Evolutionary conservation across 1,140 invertebrate genomes (phyloP), one percentile per base, ranked within the genome.

Genomic region (Zophobas morio): DNA sequence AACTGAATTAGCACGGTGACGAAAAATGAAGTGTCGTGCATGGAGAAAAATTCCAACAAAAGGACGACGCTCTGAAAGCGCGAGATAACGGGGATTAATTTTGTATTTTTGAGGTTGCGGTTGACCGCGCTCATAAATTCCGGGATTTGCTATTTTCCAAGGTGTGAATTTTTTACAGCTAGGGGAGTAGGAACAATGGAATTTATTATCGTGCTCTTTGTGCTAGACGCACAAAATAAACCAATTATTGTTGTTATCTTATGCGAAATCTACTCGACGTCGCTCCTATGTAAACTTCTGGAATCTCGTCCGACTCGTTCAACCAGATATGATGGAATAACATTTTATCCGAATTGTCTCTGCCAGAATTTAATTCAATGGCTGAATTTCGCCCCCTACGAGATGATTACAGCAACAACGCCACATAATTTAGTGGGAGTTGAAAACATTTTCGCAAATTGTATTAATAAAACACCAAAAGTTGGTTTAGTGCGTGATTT

Each of bases 341-440:
- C 49, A 51, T 51, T 51, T 51, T n/a, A 51, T 51, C 20, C 49
- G 49, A n/a, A 5, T 51, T 1, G 5, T 46, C 42, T 46, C 42
- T 46, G 42, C 6, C 49, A 51, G 20, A 51, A 51, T 51, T 51
- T 46, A 46, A 46, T 46, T 51, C 49, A 51, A 51, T 1, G n/a
- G 20, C n/a, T 51, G 49, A n/a, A n/a, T 51, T 51, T 51, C 49
- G 49, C 5, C 2, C 40, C 6, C 40, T n/a, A n/a, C 49, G 49
- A 51, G 3, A n/a, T 5, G 49, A 51, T 51, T 51, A 51, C n/a
- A n/a, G 49, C 5, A 51, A 51, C 49, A 51, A 51, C 20, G n/a
- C 49, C 2, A 51, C 49, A 51, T n/a, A 51, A 5, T 51, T 8
- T 51, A 51, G 49, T 51, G 20, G 20, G 20, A 51, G 49, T n/a